These are phyloP conservation scores for Hystrix brachyura DNA, from an alignment of 2,113 vertebrate species.

Conservation along the genomic window DNA sequence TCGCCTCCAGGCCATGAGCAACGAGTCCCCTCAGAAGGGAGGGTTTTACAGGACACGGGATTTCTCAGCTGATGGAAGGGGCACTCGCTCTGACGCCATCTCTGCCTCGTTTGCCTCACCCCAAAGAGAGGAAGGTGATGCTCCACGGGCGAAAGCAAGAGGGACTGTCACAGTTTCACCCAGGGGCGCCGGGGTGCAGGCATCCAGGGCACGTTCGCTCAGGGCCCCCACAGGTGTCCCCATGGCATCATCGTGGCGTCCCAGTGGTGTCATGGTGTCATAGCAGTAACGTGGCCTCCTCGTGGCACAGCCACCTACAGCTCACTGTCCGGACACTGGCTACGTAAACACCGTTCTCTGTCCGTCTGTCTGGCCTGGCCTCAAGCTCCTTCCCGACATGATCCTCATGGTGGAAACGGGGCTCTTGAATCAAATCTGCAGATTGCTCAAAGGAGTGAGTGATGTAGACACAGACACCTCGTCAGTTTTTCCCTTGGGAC, in stretches of 20 bases:
- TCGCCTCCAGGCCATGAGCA: background rate
- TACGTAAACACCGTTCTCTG: background rate
- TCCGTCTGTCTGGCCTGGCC: background rate
- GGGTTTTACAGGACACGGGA: too few species aligned
- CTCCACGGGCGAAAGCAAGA: background rate
- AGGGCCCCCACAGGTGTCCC: background rate
- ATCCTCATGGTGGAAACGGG: background rate
- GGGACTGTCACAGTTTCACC: too few species aligned
- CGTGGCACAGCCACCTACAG: background rate
- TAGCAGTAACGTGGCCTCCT: too few species aligned
- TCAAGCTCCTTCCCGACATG: background rate
- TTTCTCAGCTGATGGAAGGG: background rate
- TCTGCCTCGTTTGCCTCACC: background rate
- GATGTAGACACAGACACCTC: background rate
- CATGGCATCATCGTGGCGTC: background rate
- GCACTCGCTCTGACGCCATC: fast-evolving
- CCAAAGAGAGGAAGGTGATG: background rate
- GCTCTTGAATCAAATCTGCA: background rate
- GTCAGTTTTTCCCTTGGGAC: background rate
- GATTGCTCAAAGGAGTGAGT: background rate
- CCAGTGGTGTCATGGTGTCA: background rate
- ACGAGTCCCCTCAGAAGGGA: fast-evolving
- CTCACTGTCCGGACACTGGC: background rate
- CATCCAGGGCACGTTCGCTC: fast-evolving
- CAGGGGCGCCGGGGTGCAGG: background rate